Conservation (phyloP, 1,140 invertebrate species). For the Myzus persicae region DNA sequence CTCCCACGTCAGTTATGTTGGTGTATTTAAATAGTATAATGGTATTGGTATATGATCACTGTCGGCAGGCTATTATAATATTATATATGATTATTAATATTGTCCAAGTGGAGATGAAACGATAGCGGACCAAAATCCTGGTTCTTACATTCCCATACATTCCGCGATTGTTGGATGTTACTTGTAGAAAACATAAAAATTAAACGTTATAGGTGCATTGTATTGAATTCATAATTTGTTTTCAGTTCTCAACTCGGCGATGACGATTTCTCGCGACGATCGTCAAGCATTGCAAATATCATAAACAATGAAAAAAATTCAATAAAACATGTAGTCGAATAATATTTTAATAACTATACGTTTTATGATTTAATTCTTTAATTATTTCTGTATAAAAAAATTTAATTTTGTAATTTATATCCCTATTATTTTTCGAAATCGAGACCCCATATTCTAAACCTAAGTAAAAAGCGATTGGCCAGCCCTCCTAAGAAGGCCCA, state of each 20-base stretch:
- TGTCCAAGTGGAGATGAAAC: background rate
- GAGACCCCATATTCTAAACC: background rate
- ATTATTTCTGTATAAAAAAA: background rate
- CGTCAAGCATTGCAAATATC: background rate
- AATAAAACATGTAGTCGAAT: background rate
- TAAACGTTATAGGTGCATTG: background rate
- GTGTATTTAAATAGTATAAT: background rate
- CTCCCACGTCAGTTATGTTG: background rate
- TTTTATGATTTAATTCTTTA: background rate
- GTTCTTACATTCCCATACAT: background rate
- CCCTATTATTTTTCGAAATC: background rate
- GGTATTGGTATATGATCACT: background rate
- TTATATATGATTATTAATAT: background rate
- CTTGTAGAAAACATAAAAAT: background rate
- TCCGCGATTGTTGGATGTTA: background rate
- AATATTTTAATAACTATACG: background rate
- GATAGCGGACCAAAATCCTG: background rate
- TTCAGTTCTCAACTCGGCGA: background rate
- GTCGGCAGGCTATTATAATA: slow-evolving; percentile 12
- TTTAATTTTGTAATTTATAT: background rate
- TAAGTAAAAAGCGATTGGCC: background rate
- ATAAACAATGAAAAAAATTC: background rate
- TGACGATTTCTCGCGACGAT: background rate
- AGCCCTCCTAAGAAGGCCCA: too few relatives aligned
- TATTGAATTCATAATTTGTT: background rate